A percentile compares a stretch with the other conserved stretches of the same genome.
phyloP scores from a whole-genome alignment of 2,113 vertebrate genomes.

The Orthonyx spaldingii region DNA sequence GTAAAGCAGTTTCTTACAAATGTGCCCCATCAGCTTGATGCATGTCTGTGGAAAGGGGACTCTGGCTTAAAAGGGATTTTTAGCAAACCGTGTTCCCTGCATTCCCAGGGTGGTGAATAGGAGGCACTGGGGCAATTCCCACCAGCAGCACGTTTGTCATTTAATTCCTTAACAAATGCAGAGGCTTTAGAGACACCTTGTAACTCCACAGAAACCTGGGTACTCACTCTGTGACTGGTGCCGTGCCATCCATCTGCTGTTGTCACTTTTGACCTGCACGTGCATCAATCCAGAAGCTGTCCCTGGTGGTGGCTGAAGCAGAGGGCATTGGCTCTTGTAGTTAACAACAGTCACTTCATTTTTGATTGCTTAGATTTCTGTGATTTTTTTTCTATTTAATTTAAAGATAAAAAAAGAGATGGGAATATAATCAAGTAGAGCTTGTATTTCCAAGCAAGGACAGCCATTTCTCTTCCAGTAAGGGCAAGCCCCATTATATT shows the following conservation, averaged over 20 bases:
- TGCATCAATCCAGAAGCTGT: neutral
- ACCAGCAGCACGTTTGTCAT: neutral
- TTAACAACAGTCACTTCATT: neutral
- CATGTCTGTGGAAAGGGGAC: neutral
- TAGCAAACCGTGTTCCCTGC: neutral
- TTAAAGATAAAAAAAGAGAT: neutral
- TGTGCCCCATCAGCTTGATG: slow-evolving; percentile 26
- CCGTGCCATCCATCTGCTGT: neutral
- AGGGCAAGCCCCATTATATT: neutral
- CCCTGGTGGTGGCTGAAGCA: neutral
- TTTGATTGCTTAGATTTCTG: neutral
- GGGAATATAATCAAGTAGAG: neutral
- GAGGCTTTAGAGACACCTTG: neutral
- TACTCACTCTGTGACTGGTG: neutral
- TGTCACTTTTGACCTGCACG: neutral
- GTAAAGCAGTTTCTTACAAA: slow-evolving; percentile 26
- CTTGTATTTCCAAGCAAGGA: neutral
- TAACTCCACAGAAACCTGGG: neutral
- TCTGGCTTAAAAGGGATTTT: neutral
- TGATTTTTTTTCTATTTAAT: neutral
- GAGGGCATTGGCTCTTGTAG: neutral
- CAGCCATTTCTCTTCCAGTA: neutral
- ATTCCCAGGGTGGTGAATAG: neutral
- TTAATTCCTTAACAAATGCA: neutral
- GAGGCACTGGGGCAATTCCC: neutral